A percentile compares a stretch with the other conserved stretches of the same genome.
phyloP scores from a whole-genome alignment of 2,888 invertebrate genomes.

The Acrocyrtus sp. region DNA sequence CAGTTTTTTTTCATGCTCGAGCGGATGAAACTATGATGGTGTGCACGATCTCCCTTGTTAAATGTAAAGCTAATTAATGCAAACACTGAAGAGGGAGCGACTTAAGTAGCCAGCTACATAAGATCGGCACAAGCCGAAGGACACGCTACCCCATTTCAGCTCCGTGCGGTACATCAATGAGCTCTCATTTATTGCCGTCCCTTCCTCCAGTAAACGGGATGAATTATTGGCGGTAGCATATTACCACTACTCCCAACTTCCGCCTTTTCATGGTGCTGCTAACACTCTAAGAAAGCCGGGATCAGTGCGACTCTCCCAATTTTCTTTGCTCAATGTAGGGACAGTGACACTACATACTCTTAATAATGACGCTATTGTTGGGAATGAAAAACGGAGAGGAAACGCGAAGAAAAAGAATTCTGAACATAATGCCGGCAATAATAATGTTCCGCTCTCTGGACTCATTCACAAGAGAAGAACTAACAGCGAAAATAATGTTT shows the following conservation, averaged over 20 bases:
- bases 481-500: too few relatives aligned
- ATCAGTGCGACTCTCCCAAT: neutral
- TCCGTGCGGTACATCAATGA: slow-evolving; percentile 8
- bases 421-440: slow-evolving; percentile 29
- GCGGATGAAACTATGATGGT: too few relatives aligned
- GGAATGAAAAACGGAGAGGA: neutral
- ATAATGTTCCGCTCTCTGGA: slow-evolving; percentile 9
- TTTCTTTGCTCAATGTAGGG: neutral
- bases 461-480: too few relatives aligned
- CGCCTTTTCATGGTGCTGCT: neutral
- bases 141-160: too few relatives aligned
- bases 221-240: slow-evolving; percentile 18
- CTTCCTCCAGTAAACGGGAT: slow-evolving; percentile 6
- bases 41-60: too few relatives aligned
- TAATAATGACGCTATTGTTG: too few relatives aligned
- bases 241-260: neutral
- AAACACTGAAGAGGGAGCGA: slow-evolving; percentile 1
- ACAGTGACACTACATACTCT: too few relatives aligned
- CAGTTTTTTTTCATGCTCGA: too few relatives aligned
- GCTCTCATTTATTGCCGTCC: slow-evolving; percentile 6
- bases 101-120: neutral
- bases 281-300: neutral
- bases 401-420: neutral
- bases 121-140: neutral
- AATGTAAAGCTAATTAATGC: slow-evolving; percentile 5